Evolutionary conservation across 2,113 vertebrate genomes (phyloP), one percentile per base, ranked within the genome.

Genomic region (Nettapus auritus): DNA sequence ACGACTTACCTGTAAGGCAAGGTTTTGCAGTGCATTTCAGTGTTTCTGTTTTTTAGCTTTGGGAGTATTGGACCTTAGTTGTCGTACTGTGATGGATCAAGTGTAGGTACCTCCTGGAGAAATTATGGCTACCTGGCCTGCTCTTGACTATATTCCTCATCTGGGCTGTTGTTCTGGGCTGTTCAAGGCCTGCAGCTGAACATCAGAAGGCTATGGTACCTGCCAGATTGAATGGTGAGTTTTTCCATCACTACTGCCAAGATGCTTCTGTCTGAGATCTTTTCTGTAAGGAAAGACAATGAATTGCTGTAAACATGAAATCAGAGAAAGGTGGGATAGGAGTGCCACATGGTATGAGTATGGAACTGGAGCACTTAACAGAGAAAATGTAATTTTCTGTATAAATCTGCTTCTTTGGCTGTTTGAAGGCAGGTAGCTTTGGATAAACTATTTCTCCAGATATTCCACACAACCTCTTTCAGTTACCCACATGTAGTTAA

Each of bases 1-100:
- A 0, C 13, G 11, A 8, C 21, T 70, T 55, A 55, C 8, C 1
- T 2, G 4, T 17, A 59, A 75, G 6, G 9, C 8, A 59, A 55
- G 15, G 18, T 16, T n/a, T 11, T 71, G 38, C 31, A 38, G 34
- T 56, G 20, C 9, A 40, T 11, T 73, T n/a, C 21, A 14, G 1
- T 33, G 55, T 33, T 33, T 26, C 23, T 52, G 23, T 14, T 52
- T 52, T 52, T 52, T 52, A 23, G 11, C 48, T 59, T 81, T 34
- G 12, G 31, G 7, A 21, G 40, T 4, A 5, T 19, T 22, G 23
- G 20, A 56, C 21, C 62, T 62, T 36, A 20, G 12, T 38, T 48
- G 12, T 56, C 21, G 34, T 23, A 3, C 15, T 53, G 33, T 7
- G 3, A 28, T 1, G 2, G 33, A 36, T 56, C 20, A 64, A 57